Evolutionary conservation across 35 echinoderm and acorn worm genomes (phyloP), one percentile per base, ranked within the genome.

Genomic region (Eucidaris tribuloides): DNA sequence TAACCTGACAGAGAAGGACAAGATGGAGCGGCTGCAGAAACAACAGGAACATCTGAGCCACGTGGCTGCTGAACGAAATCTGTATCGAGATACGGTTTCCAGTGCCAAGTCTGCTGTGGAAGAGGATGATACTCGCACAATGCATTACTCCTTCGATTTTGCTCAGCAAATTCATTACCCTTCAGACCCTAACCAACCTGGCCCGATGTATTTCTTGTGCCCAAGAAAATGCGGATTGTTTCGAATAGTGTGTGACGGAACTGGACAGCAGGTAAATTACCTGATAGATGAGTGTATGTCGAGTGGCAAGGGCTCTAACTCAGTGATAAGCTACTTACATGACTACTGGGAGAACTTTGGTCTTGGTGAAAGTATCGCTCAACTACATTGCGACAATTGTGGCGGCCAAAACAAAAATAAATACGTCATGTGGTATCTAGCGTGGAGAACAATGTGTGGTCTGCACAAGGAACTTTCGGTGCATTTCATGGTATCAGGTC

Each of bases 101-200:
- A 32, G 65, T 31, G 41, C 83, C 1, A 92, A 86, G 22, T 42
- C 37, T 49, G 44, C 62, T 6, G 36, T 86, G n/a, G 49, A 70
- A 60, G 61, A 71, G 25, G 46, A 19, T 7, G 46, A 50, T 19
- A 50, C 46, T 19, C 7, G 19, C 46, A 7, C 48, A 30, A 92
- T 87, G 65, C 76, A 92, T 54, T 92, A 92, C 62, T 79, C 66
- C 20, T 92, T 91, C 41, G 82, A 91, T 45, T 85, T 85, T 42
- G 89, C 89, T 31, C 82, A 91, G 58, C 89, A 92, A 39, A 62
- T 92, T 4, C 74, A 88, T 45, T 45, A 80, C 42, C 79, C 65
- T 0, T 45, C 39, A 42, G 58, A 60, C 25, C 62, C 80, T 17
- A 11, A 50, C 2, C 87, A 82, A 30, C 66, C 79, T 25, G 44